A percentile compares a stretch with the other conserved stretches of the same genome.
These are phyloP conservation scores for Drosophila fuyamai DNA, from an alignment of 1,140 invertebrate genomes.

Conservation along the genomic window DNA sequence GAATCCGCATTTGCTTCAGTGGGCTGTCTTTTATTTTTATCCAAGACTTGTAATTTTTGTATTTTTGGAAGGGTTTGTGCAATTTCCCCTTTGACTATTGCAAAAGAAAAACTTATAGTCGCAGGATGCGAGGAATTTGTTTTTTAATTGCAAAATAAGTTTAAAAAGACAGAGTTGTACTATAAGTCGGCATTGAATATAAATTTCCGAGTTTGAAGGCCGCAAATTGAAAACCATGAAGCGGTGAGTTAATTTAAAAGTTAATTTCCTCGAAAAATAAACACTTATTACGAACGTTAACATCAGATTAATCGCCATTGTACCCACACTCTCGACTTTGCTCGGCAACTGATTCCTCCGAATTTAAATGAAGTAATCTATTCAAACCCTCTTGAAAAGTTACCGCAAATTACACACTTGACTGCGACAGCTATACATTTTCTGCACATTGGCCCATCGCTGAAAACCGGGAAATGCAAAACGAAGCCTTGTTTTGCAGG, in stretches of 20 bases:
- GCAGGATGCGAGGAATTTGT: constrained; percentile 64
- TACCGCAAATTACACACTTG: constrained; percentile 77
- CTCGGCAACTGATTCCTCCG: constrained; percentile 8
- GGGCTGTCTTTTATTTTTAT: constrained; percentile 44
- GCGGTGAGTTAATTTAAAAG: not conserved
- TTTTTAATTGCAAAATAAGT: constrained; percentile 71
- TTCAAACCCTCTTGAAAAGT: constrained; percentile 25
- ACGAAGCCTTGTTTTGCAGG: constrained; percentile 44
- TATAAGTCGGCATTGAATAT: not conserved
- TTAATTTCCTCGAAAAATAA: constrained; percentile 25
- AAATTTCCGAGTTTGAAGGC: not conserved
- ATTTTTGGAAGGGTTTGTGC: constrained; percentile 28
- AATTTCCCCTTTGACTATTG: constrained; percentile 40
- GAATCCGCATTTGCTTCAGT: constrained; percentile 2
- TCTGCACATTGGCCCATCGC: constrained; percentile 31
- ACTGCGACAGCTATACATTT: constrained; percentile 56
- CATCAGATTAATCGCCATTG: constrained; percentile 12
- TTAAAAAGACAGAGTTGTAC: constrained; percentile 23
- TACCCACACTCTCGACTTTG: not conserved
- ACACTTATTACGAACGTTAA: constrained; percentile 2
- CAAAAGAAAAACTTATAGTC: constrained; percentile 46
- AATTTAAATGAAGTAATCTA: constrained; percentile 56
- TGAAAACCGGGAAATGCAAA: constrained; percentile 56
- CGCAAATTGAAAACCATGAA: not conserved
- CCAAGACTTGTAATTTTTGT: constrained; percentile 41